Evolutionary conservation across 2,888 invertebrate genomes (phyloP).

Genomic region (Latrodectus elegans): DNA sequence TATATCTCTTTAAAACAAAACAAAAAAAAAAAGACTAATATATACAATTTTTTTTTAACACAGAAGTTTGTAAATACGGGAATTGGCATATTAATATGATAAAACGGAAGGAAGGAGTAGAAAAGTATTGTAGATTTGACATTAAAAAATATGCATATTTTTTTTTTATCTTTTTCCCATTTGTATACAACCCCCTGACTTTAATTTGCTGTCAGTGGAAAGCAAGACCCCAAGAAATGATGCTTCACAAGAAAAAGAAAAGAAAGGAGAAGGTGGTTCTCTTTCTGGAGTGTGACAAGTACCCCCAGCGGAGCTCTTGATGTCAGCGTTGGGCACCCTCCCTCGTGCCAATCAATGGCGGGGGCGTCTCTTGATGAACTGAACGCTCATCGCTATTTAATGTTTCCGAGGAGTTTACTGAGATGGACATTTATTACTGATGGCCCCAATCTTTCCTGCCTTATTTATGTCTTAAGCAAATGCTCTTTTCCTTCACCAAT

Average conservation of each 20-base stretch:
- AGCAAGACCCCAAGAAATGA: background rate
- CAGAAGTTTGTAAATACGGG: too few relatives aligned
- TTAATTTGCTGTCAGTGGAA: conserved; percentile 22
- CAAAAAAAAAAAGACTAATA: too few relatives aligned
- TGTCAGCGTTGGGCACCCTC: conserved; percentile 42
- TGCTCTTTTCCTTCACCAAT: too few relatives aligned
- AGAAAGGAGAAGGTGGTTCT: background rate
- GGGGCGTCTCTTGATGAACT: background rate
- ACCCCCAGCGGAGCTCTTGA: conserved; percentile 45
- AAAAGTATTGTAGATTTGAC: background rate
- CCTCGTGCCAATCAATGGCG: conserved; percentile 28
- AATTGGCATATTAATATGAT: too few relatives aligned
- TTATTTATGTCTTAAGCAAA: too few relatives aligned
- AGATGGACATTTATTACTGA: too few relatives aligned
- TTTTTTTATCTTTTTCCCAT: background rate
- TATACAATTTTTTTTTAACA: too few relatives aligned
- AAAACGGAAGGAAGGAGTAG: background rate
- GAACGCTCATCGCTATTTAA: background rate
- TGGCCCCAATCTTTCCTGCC: too few relatives aligned
- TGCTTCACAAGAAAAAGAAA: background rate
- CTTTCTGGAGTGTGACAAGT: conserved; percentile 50
- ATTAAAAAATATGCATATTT: background rate
- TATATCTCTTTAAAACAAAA: too few relatives aligned
- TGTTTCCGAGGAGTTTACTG: too few relatives aligned
- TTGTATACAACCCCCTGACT: background rate